Base-by-base conservation (phyloP, 2,113 vertebrate genomes). In the Eupsittula cactorum region DNA sequence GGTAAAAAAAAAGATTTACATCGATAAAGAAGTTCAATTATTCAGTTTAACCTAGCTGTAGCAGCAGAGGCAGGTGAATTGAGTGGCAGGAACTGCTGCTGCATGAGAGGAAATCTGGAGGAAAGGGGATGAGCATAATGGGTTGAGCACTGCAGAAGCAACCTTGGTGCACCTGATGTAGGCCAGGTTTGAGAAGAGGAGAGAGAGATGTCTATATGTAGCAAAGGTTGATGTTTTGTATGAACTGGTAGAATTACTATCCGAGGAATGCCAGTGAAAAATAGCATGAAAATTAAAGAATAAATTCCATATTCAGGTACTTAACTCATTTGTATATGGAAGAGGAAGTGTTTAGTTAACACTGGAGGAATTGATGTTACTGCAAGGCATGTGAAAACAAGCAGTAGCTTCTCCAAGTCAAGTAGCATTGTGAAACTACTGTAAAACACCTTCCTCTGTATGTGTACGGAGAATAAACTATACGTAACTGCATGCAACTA, bases 1-100 rank as follows among this genome's bases (percentile, higher is more conserved):
- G 3, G 1, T 2, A 5, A 7, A 18, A n/a, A 24, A 44, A 5
- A 5, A 14, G 2, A 64, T 78, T 23, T 64, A 37, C 27, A 27
- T 62, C 5, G 3, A 25, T 15, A 85, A 69, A 74, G 17, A 53
- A 71, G 21, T 70, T 75, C 14, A 49, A 5, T 71, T 92, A 46
- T 79, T 90, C 16, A 75, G 4, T 13, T 17, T 42, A 90, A 90
- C 10, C 8, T 59, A 46, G 6, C 12, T 82, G 25, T n/a, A 74
- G 57, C 7, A 90, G 35, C 20, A 80, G 39, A 82, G 33, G 9
- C 10, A 62, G 80, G 83, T 7, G 4, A 46, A 64, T 1, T 47
- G 33, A 79, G 33, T 49, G 55, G 5, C 64, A 77, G 47, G 27
- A 83, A 15, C 29, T 35, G 24, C 12, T 86, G 49, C 47, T 90